A percentile compares a stretch with the other conserved stretches of the same genome.
phyloP scores from a whole-genome alignment of 2,797 vertebrate genomes.

The Gastrophryne carolinensis region DNA sequence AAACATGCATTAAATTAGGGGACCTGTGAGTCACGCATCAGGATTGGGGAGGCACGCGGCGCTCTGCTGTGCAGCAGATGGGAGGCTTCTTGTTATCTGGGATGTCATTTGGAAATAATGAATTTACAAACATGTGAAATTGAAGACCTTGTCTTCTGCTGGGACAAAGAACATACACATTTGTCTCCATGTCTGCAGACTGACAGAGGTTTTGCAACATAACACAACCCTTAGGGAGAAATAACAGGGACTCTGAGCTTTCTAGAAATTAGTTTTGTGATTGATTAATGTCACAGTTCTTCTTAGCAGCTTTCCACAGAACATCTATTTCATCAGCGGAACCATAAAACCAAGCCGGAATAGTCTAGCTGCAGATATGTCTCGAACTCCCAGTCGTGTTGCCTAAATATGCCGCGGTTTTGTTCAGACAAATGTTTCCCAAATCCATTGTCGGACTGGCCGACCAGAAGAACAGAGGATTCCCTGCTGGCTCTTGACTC shows the following conservation, averaged over 20 bases:
- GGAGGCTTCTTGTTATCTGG: conserved; percentile 1
- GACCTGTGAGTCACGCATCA: neutral
- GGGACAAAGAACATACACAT: conserved; percentile 10
- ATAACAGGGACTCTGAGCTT: conserved; percentile 7
- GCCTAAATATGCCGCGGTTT: too few relatives aligned
- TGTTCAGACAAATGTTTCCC: too few relatives aligned
- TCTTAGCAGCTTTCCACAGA: conserved; percentile 1
- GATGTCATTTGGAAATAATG: conserved; percentile 7
- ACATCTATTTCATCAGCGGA: neutral
- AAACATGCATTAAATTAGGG: neutral
- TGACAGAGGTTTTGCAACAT: conserved; percentile 17
- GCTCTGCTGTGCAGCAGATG: neutral
- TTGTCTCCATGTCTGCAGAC: neutral
- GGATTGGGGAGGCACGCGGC: neutral
- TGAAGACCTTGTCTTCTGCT: neutral
- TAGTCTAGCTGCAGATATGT: neutral
- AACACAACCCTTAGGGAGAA: conserved; percentile 1
- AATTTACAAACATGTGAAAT: conserved; percentile 19
- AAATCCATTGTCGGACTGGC: too few relatives aligned
- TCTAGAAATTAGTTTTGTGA: conserved; percentile 1
- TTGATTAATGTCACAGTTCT: conserved; percentile 3
- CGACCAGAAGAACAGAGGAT: too few relatives aligned
- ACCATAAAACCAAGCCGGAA: neutral
- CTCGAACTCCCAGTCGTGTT: neutral
- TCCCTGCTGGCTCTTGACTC: too few relatives aligned